phyloP scores from a whole-genome alignment of 2,113 vertebrate species.

The Embiotoca jacksoni region DNA sequence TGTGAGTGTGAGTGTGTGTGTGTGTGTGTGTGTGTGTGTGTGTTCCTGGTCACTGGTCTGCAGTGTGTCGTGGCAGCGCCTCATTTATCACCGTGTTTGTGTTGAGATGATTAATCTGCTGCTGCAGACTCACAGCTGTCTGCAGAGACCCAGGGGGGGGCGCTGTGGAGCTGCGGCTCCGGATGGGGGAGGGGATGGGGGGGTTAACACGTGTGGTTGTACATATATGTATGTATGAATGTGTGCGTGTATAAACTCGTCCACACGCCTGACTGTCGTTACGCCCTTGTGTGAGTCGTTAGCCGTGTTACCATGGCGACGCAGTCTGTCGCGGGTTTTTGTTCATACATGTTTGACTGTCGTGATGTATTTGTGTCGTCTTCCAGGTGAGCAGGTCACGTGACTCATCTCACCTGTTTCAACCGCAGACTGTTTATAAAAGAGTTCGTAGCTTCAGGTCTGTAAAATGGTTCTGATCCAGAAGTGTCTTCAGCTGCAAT shows the following conservation, averaged over 20 bases:
- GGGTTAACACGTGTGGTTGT: conserved; percentile 2
- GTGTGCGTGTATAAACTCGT: too few species aligned
- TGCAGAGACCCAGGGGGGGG: conserved; percentile 72
- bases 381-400: too few species aligned
- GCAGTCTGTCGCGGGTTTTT: too few species aligned
- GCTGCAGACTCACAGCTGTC: conserved; percentile 78
- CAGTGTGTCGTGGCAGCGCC: conserved; percentile 15
- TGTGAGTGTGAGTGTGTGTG: not conserved
- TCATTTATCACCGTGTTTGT: conserved; percentile 83
- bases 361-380: too few species aligned
- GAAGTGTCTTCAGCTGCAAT: too few species aligned
- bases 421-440: too few species aligned
- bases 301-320: too few species aligned
- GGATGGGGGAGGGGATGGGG: conserved; percentile 5
- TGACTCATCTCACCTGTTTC: too few species aligned
- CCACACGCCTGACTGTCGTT: too few species aligned
- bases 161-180: conserved; percentile 59
- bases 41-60: conserved; percentile 56
- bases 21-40: not conserved
- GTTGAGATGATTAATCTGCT: conserved; percentile 83
- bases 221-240: not conserved
- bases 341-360: too few species aligned
- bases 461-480: not conserved
- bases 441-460: too few species aligned
- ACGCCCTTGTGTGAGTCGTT: too few species aligned